These are phyloP conservation scores for Dinomys branickii DNA, from an alignment of 2,113 vertebrate species.

Conservation along the genomic window DNA sequence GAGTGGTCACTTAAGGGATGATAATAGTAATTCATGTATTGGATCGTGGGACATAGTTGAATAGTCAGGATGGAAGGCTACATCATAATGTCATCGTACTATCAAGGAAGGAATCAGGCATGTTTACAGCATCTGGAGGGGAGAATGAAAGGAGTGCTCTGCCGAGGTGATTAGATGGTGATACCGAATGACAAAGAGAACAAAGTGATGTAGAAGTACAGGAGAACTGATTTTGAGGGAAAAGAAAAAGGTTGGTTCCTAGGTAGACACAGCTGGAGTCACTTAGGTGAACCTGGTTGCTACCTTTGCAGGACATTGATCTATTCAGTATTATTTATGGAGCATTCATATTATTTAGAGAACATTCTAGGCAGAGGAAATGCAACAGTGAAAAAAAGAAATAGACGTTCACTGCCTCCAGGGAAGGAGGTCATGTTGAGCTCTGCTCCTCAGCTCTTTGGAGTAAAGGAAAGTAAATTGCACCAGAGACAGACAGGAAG, in stretches of 20 bases:
- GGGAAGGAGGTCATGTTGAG: not conserved
- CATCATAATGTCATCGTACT: too few relatives aligned
- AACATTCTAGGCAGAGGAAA: not conserved
- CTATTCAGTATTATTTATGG: not conserved
- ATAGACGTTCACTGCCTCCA: not conserved
- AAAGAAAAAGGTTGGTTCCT: not conserved
- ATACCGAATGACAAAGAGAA: not conserved
- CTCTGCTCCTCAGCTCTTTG: not conserved
- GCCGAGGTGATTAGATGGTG: not conserved
- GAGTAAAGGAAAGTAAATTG: not conserved
- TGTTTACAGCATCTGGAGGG: not conserved
- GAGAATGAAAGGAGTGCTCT: not conserved
- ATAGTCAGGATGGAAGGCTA: not conserved
- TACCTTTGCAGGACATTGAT: not conserved
- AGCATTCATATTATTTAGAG: not conserved
- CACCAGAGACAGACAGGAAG: not conserved
- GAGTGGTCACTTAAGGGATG: not conserved
- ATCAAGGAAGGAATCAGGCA: not conserved
- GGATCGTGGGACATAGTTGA: not conserved
- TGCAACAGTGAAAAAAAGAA: not conserved
- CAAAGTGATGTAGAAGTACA: not conserved
- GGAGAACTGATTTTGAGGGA: not conserved
- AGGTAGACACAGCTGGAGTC: not conserved
- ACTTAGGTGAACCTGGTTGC: not conserved
- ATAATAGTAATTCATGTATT: not conserved